Evolutionary conservation across 2,888 invertebrate species (phyloP).

Genomic region (Catocala nupta): DNA sequence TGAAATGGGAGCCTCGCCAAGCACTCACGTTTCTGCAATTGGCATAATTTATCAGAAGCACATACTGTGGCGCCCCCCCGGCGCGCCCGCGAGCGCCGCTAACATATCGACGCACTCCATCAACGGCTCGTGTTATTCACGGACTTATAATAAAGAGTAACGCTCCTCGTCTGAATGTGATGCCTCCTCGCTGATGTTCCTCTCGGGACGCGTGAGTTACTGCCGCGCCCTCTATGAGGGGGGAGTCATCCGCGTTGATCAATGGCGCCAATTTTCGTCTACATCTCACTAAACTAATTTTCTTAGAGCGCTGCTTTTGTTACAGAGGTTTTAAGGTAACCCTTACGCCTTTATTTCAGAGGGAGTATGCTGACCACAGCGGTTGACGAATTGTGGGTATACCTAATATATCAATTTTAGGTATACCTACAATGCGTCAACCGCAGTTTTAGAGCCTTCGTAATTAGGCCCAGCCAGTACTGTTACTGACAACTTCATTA

Average conservation of each 20-base stretch:
- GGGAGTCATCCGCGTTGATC: constrained; percentile 14
- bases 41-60: constrained; percentile 1
- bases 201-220: constrained; percentile 13
- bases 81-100: neutral
- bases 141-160: constrained; percentile 11
- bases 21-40: neutral
- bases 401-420: too few relatives aligned
- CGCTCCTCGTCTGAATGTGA: constrained; percentile 1
- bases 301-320: too few relatives aligned
- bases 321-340: too few relatives aligned
- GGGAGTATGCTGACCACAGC: too few relatives aligned
- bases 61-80: neutral
- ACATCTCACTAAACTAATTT: neutral
- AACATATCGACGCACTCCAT: neutral
- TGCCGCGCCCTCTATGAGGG: neutral
- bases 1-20: too few relatives aligned
- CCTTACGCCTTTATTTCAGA: too few relatives aligned
- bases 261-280: neutral
- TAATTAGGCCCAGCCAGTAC: too few relatives aligned
- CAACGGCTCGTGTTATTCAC: constrained; percentile 1
- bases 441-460: too few relatives aligned
- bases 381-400: too few relatives aligned
- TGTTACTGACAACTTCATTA: too few relatives aligned
- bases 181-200: constrained; percentile 5
- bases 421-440: too few relatives aligned